These are phyloP conservation scores for Enteromius viviparus DNA, from an alignment of 2,797 vertebrate species.

Conservation along the genomic window DNA sequence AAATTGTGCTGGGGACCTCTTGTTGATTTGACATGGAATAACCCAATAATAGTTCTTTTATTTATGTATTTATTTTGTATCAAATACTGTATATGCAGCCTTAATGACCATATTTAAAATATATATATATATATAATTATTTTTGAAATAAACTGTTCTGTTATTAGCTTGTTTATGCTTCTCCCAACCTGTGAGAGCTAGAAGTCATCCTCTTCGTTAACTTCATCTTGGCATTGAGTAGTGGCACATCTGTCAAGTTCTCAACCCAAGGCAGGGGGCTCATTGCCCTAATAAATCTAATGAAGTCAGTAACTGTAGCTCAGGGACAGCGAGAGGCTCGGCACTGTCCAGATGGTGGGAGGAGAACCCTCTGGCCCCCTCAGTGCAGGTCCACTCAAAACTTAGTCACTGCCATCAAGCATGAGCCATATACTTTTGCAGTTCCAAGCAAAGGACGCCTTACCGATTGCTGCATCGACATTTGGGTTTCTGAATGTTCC, in stretches of 20 bases:
- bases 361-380: conserved; percentile 56
- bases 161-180: conserved; percentile 53
- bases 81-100: background rate
- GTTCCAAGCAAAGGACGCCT: conserved; percentile 47
- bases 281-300: conserved; percentile 58
- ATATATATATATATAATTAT: background rate
- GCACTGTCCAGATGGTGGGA: conserved; percentile 56
- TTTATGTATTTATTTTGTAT: background rate
- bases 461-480: background rate
- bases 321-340: conserved; percentile 69
- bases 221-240: conserved; percentile 74
- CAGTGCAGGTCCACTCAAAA: conserved; percentile 38
- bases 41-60: background rate
- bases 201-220: conserved; percentile 76
- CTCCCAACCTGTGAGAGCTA: conserved; percentile 59
- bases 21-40: too few relatives aligned
- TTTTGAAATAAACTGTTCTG: background rate
- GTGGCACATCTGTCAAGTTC: conserved; percentile 69
- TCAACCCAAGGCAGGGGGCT: conserved; percentile 39
- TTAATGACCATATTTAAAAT: background rate
- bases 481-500: conserved; percentile 24
- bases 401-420: conserved; percentile 46
- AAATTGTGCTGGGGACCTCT: too few relatives aligned
- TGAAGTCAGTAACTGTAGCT: conserved; percentile 68
- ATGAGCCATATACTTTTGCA: conserved; percentile 49